phyloP scores from a whole-genome alignment of 2,888 invertebrate species.

The Seladonia tumulorum region DNA sequence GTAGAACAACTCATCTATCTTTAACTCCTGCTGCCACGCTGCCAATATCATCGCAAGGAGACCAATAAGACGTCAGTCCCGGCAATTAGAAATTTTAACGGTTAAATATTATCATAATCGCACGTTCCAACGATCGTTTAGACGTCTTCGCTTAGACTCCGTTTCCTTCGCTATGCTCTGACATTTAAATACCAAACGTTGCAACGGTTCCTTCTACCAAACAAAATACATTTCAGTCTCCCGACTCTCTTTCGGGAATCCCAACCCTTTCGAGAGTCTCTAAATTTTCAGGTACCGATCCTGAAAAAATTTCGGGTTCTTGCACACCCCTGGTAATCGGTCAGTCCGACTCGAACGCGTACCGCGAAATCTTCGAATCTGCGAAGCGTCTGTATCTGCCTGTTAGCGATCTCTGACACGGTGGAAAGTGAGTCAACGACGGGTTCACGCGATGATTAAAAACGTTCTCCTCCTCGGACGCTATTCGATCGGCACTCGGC shows the following conservation, averaged over 20 bases:
- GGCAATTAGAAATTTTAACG: neutral
- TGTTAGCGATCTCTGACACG: neutral
- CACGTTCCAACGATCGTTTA: neutral
- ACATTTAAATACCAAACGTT: too few relatives aligned
- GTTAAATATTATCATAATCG: neutral
- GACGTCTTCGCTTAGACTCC: too few relatives aligned
- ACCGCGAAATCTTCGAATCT: too few relatives aligned
- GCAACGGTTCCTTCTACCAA: too few relatives aligned
- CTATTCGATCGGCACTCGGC: slow-evolving; percentile 45
- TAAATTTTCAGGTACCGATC: too few relatives aligned
- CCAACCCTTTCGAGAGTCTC: too few relatives aligned
- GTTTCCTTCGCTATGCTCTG: too few relatives aligned
- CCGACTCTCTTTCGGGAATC: too few relatives aligned
- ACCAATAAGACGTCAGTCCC: neutral
- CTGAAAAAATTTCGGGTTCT: too few relatives aligned
- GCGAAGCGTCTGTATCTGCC: neutral
- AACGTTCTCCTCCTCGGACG: slow-evolving; percentile 27
- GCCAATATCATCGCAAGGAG: neutral
- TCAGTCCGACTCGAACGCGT: too few relatives aligned
- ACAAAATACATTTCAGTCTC: too few relatives aligned
- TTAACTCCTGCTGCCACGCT: neutral
- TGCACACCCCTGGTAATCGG: too few relatives aligned
- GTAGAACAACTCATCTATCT: neutral
- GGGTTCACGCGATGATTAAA: slow-evolving; percentile 26
- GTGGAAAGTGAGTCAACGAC: slow-evolving; percentile 21